Evolutionary conservation across 2,888 invertebrate species (phyloP).

Genomic region (Lapara coniferarum): DNA sequence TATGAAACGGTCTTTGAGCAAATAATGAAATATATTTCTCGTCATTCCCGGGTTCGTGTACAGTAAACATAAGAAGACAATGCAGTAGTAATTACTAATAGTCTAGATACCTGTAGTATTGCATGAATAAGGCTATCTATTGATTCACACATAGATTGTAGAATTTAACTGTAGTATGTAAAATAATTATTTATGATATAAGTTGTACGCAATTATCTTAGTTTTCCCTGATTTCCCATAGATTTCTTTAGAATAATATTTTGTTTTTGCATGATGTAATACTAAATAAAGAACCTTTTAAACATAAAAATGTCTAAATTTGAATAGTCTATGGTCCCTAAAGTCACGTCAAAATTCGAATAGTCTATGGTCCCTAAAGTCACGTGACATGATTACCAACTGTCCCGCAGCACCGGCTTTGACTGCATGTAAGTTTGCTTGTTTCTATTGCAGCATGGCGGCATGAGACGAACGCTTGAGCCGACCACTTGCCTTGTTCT

Average conservation of each 20-base stretch:
- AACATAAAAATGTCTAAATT: neutral
- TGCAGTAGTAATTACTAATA: no score
- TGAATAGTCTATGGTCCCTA: neutral
- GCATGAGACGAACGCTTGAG: constrained; percentile 72
- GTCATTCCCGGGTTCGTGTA: no score
- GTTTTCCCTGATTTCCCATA: neutral
- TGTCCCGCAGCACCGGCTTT: constrained; percentile 21
- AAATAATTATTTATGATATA: neutral
- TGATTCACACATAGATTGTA: no score
- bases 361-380: neutral
- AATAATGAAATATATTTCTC: no score
- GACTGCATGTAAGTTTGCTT: constrained; percentile 64
- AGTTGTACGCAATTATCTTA: neutral
- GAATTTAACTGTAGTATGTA: no score
- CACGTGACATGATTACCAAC: neutral
- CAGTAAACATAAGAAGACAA: no score
- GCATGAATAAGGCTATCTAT: no score
- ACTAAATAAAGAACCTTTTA: neutral
- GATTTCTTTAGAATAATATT: neutral
- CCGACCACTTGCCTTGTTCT: constrained; percentile 55
- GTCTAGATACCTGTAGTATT: no score
- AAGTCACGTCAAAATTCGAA: neutral
- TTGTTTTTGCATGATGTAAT: neutral
- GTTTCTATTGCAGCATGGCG: constrained; percentile 76
- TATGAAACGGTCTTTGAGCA: no score